Evolutionary conservation across 2,888 invertebrate genomes (phyloP).

Genomic region (Venusia cambrica): DNA sequence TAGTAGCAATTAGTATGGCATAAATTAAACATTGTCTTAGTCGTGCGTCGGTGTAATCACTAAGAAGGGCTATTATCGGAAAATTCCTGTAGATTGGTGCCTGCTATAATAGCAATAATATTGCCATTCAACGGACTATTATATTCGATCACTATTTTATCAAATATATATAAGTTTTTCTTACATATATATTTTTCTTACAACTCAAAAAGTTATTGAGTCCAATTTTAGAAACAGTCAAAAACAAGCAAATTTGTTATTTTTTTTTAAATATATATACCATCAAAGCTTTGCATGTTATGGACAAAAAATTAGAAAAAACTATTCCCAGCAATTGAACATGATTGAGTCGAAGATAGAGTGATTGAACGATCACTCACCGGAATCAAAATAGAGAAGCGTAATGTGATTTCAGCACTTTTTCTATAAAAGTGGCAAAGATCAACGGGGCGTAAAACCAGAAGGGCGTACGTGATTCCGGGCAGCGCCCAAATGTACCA

Average conservation of each 20-base stretch:
- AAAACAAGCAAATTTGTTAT: too few species aligned
- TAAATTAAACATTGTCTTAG: constrained; percentile 58
- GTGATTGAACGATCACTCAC: constrained; percentile 34
- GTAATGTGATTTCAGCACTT: constrained; percentile 37
- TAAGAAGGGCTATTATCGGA: constrained; percentile 17
- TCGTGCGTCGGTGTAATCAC: constrained; percentile 40
- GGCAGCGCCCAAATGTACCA: constrained; percentile 49
- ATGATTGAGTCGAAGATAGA: too few species aligned
- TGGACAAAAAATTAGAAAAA: constrained; percentile 19
- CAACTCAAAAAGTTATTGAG: too few species aligned
- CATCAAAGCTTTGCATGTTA: too few species aligned
- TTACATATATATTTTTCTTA: too few species aligned
- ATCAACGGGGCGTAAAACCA: constrained; percentile 73
- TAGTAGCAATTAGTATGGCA: constrained; percentile 68
- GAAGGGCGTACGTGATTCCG: constrained; percentile 55
- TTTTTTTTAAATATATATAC: too few species aligned
- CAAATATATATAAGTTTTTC: too few species aligned
- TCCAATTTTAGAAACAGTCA: too few species aligned
- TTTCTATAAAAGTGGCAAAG: constrained; percentile 35
- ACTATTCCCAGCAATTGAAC: constrained; percentile 40
- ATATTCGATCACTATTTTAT: too few species aligned
- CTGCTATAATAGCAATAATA: constrained; percentile 24
- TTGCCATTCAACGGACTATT: too few species aligned
- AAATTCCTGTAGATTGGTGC: constrained; percentile 22
- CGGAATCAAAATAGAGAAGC: constrained; percentile 35